Evolutionary conservation across 2,797 vertebrate species (phyloP).

Genomic region (Cossypha polioptera): DNA sequence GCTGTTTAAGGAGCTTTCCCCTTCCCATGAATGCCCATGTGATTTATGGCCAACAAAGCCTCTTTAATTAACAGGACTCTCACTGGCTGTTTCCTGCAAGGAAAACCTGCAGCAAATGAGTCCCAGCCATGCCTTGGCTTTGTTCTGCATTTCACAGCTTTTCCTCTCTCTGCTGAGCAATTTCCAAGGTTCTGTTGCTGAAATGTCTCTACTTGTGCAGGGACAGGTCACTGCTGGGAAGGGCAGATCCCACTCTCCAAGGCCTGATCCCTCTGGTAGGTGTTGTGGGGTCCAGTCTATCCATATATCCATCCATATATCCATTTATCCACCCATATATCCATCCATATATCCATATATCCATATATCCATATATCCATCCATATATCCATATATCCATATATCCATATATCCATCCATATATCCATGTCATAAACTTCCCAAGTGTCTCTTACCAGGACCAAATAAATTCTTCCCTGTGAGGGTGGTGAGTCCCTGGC

Average conservation of each 20-base stretch:
- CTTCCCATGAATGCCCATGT: not conserved
- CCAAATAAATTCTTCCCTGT: not conserved
- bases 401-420: no score
- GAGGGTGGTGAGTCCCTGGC: not conserved
- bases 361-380: no score
- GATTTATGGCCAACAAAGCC: not conserved
- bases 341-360: no score
- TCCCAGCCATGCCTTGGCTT: not conserved
- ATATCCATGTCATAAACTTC: not conserved
- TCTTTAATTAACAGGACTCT: not conserved
- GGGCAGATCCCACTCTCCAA: not conserved
- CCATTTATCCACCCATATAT: no score
- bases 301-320: not conserved
- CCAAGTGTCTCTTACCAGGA: not conserved
- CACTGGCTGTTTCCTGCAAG: not conserved
- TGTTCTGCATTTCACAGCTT: not conserved
- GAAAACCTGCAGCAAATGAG: not conserved
- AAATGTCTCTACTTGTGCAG: not conserved
- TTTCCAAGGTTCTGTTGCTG: not conserved
- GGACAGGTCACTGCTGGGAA: not conserved
- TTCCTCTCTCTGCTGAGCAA: not conserved
- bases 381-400: no score
- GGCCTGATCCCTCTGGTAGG: not conserved
- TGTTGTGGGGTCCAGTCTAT: not conserved
- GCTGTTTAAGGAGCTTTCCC: not conserved